A percentile compares a stretch with the other conserved stretches of the same genome.
Evolutionary conservation across 2,113 vertebrate genomes (phyloP).

Genomic region (Entelurus aequoreus): DNA sequence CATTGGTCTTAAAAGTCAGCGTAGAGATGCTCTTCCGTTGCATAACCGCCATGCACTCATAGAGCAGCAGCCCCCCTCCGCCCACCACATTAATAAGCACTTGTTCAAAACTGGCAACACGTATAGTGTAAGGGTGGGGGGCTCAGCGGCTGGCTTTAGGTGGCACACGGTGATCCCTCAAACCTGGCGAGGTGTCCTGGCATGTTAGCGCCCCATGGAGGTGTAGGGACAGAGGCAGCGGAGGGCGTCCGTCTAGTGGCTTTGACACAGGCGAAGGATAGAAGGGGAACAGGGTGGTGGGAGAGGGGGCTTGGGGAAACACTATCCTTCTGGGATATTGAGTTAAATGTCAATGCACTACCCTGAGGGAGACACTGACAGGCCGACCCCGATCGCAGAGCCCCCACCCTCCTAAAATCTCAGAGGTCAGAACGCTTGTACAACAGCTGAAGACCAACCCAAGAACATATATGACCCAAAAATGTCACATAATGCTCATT

Average conservation of each 20-base stretch:
- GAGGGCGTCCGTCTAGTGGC: slow-evolving; percentile 34
- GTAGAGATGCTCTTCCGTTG: slow-evolving; percentile 51
- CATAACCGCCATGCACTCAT: slow-evolving; percentile 30
- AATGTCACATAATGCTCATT: not conserved
- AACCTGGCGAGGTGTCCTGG: slow-evolving; percentile 42
- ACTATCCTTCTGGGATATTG: slow-evolving; percentile 72
- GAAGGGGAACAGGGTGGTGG: slow-evolving; percentile 15
- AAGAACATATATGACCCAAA: slow-evolving; percentile 23
- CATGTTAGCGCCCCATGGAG: slow-evolving; percentile 16
- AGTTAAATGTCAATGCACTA: slow-evolving; percentile 73
- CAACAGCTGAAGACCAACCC: slow-evolving; percentile 57
- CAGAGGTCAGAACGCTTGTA: slow-evolving; percentile 56
- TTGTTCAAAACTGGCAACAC: slow-evolving; percentile 49
- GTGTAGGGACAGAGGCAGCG: not conserved
- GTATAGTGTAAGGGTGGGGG: slow-evolving; percentile 36
- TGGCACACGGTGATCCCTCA: slow-evolving; percentile 54
- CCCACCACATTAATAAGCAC: slow-evolving; percentile 44
- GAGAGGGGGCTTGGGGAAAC: slow-evolving; percentile 40
- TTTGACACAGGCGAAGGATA: slow-evolving; percentile 44
- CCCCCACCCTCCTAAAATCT: slow-evolving; percentile 41
- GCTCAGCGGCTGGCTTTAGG: slow-evolving; percentile 10
- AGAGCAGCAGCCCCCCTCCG: slow-evolving; percentile 24
- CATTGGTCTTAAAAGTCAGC: slow-evolving; percentile 48
- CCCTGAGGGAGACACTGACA: slow-evolving; percentile 70
- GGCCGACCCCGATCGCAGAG: slow-evolving; percentile 49